Conservation (phyloP, 2,113 vertebrate species). For the Halcyon malimbica region DNA sequence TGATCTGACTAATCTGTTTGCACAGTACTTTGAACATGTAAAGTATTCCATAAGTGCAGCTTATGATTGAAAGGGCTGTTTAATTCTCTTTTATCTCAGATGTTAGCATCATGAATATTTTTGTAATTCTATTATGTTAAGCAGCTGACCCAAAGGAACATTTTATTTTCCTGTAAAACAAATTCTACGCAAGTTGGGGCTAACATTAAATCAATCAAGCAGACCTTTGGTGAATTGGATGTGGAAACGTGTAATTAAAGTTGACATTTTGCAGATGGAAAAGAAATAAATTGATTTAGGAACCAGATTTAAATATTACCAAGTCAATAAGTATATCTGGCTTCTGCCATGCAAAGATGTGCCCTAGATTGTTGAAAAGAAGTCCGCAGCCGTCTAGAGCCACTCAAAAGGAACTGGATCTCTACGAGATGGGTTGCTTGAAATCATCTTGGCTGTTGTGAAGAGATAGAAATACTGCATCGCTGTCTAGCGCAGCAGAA, state of each 20-base stretch:
- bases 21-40: background rate
- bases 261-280: background rate
- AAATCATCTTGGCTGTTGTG: background rate
- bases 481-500: background rate
- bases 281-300: background rate
- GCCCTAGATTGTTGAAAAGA: background rate
- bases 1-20: slow-evolving; percentile 24
- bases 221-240: background rate
- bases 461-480: background rate
- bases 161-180: slow-evolving; percentile 21
- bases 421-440: background rate
- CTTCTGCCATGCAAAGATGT: background rate
- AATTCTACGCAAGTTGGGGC: background rate
- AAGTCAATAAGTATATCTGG: background rate
- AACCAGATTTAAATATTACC: background rate
- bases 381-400: background rate
- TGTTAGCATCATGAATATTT: background rate
- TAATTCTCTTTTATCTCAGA: slow-evolving; percentile 17
- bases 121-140: background rate
- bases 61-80: slow-evolving; percentile 9
- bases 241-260: background rate
- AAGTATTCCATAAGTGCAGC: slow-evolving; percentile 35
- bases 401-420: background rate
- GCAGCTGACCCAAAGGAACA: background rate
- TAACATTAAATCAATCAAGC: background rate